Base-by-base conservation (phyloP, 2,888 invertebrate species). In the Deladenus siricidicola region DNA sequence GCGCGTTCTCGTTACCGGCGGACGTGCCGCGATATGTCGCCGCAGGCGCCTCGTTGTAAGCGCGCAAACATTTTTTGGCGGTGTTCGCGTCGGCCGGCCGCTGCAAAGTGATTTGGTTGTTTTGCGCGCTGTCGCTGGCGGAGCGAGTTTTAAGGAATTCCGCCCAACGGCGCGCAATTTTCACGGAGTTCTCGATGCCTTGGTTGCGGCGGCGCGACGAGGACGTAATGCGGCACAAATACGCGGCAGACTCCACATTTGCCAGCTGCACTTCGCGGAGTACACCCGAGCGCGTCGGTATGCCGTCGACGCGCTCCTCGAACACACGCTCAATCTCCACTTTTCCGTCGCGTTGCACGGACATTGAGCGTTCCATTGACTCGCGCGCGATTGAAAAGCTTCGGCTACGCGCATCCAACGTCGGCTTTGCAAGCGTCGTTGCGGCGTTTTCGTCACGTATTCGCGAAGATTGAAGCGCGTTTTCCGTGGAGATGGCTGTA, bases 161-260 rank as follows among this genome's bases (percentile, higher is more conserved):
- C 26, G 19, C 28, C 50, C 50, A 50, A 24, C 26, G 21, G 19
- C 50, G 50, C 19, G 50, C 23, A 28, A 50, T 50, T 21, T 50
- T 50, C 21, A 21, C 19, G 23, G 28, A 28, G 21, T 50, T 50
- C 26, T 50, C 50, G 26, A 23, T 50, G 2, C 26, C 50, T 23
- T 26, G 28, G 3, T 6, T n/a, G n/a, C 50, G 19, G 6, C 42
- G 28, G 19, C 30, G 26, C 4, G 19, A 17, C n/a, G 50, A 50
- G 26, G 47, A 24, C 19, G 56, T 55, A 21, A 55, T 21, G 4
- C 48, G 44, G 28, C 56, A 55, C 24, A 55, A 26, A 28, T 49
- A 55, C 4, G 56, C 56, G 1, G 56, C 56, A 17, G 56, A 55
- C 8, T 55, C 50, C 6, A 55, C 24, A 14, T 55, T 34, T 8